phyloP scores from a whole-genome alignment of 2,888 invertebrate genomes.

The Pollenia angustigena region DNA sequence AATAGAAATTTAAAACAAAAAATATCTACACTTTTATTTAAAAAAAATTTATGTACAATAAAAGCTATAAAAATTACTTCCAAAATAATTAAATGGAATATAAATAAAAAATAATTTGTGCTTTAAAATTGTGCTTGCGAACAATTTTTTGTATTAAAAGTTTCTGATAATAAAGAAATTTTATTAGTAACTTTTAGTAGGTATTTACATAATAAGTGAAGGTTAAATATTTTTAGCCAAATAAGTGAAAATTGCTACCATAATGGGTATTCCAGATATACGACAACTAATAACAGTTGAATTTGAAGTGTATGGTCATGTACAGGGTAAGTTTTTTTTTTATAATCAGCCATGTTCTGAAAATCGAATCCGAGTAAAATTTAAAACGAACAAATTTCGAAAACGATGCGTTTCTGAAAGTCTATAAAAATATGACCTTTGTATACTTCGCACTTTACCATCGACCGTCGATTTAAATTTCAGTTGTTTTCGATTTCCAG shows the following conservation, averaged over 20 bases:
- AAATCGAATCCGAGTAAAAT: no score
- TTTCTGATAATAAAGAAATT: not conserved
- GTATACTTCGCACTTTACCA: no score
- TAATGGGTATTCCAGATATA: constrained; percentile 86
- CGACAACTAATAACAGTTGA: constrained; percentile 91
- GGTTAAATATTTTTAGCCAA: constrained; percentile 30
- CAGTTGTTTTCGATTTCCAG: no score
- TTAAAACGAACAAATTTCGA: no score
- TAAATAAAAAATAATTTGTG: not conserved
- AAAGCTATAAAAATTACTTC: constrained; percentile 13
- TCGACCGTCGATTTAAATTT: no score
- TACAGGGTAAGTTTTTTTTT: constrained; percentile 88
- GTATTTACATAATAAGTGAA: constrained; percentile 52
- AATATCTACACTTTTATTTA: not conserved
- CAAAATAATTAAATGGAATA: constrained; percentile 10
- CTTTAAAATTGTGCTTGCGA: not conserved
- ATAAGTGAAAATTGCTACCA: constrained; percentile 60
- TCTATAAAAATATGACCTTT: no score
- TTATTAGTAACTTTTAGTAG: not conserved
- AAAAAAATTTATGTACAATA: constrained; percentile 12
- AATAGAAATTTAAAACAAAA: constrained; percentile 42
- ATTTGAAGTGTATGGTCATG: constrained; percentile 95
- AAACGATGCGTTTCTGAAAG: no score
- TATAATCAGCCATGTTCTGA: no score
- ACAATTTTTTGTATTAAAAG: not conserved